These are phyloP conservation scores for Pandemis cinnamomeana DNA, from an alignment of 2,888 invertebrate species.

Conservation along the genomic window DNA sequence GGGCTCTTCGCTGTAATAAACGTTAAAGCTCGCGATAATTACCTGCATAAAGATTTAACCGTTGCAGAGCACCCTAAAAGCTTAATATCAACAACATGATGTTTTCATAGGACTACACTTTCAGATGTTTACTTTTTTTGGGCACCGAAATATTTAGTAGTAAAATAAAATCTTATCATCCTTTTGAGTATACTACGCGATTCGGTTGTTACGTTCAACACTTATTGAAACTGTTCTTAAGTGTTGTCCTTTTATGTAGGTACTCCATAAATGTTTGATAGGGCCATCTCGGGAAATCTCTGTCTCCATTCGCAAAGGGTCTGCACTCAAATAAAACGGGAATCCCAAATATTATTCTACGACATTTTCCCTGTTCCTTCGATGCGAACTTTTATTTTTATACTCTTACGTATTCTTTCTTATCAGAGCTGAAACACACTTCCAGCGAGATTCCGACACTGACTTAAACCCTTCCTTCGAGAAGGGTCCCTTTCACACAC, in stretches of 20 bases:
- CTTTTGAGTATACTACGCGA: constrained; percentile 50
- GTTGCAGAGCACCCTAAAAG: neutral
- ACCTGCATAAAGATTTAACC: constrained; percentile 22
- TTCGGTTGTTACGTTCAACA: constrained; percentile 65
- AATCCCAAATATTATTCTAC: constrained; percentile 83
- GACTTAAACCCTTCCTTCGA: constrained; percentile 75
- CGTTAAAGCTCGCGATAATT: constrained; percentile 35
- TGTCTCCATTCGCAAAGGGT: constrained; percentile 83
- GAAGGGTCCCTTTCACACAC: constrained; percentile 44
- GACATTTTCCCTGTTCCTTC: constrained; percentile 81
- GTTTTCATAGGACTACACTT: neutral
- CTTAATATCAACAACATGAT: neutral
- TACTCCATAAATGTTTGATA: constrained; percentile 85
- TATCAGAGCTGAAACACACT: constrained; percentile 81
- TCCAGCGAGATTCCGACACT: constrained; percentile 77
- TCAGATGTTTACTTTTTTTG: neutral
- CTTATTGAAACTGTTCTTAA: constrained; percentile 83
- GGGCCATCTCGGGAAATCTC: constrained; percentile 84
- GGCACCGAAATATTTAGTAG: neutral
- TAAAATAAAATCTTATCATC: constrained; percentile 31
- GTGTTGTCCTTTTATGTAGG: constrained; percentile 84
- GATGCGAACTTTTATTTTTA: constrained; percentile 85
- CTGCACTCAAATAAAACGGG: constrained; percentile 83
- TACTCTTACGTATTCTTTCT: constrained; percentile 81
- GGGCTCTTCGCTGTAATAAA: constrained; percentile 34